These are phyloP conservation scores for Falco novaeseelandiae DNA, from an alignment of 2,797 vertebrate genomes.

Conservation along the genomic window DNA sequence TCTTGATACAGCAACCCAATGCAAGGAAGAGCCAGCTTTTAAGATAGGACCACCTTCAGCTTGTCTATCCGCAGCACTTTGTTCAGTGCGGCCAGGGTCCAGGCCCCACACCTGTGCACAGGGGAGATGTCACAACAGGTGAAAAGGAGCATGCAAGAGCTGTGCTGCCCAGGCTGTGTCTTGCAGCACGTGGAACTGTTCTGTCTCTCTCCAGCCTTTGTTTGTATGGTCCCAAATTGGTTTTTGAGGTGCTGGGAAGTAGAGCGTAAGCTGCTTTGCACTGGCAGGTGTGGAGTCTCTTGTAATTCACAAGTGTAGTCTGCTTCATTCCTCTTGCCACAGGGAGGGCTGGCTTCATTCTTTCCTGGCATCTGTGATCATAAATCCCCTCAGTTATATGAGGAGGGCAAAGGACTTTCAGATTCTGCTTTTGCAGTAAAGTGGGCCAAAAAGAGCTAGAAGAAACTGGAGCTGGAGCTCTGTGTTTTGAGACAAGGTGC, in stretches of 20 bases:
- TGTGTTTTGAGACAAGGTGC: not conserved
- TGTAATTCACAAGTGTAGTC: not conserved
- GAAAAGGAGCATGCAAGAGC: not conserved
- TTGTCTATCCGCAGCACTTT: not conserved
- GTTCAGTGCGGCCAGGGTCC: not conserved
- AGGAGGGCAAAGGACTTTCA: not conserved
- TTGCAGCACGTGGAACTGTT: not conserved
- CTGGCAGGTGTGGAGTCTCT: not conserved
- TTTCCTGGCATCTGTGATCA: not conserved
- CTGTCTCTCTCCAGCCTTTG: not conserved
- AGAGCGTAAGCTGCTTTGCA: not conserved
- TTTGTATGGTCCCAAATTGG: not conserved
- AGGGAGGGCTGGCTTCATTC: not conserved
- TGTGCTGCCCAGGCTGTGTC: not conserved
- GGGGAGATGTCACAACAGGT: not conserved
- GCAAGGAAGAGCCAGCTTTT: not conserved
- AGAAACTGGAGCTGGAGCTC: not conserved
- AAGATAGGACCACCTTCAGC: not conserved
- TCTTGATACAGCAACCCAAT: not conserved
- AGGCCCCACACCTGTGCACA: not conserved
- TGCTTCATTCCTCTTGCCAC: not conserved
- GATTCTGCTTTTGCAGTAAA: not conserved
- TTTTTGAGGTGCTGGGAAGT: not conserved
- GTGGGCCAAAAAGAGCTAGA: not conserved
- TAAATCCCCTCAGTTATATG: not conserved